phyloP scores from a whole-genome alignment of 2,797 vertebrate genomes.

The Myotis daubentonii region DNA sequence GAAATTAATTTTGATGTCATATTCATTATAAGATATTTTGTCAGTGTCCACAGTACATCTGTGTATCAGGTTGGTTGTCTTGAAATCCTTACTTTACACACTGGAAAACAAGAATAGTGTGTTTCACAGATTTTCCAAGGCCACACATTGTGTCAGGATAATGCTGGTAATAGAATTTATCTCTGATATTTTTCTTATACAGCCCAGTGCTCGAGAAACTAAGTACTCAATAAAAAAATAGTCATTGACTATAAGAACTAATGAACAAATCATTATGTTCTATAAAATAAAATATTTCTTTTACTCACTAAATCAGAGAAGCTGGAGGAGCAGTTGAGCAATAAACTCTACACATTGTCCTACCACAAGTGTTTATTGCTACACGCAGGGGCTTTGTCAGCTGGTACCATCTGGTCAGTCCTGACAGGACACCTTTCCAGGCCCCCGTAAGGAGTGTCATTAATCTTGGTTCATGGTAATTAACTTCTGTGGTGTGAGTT shows the following conservation, averaged over 20 bases:
- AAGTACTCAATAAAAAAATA: background rate
- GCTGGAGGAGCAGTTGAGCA: background rate
- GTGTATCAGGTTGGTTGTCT: background rate
- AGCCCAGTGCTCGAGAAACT: background rate
- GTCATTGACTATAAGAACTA: background rate
- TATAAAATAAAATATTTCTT: background rate
- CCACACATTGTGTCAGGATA: background rate
- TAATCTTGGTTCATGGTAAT: conserved; percentile 4
- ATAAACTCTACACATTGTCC: background rate
- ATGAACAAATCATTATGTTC: background rate
- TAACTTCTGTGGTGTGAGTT: conserved; percentile 42
- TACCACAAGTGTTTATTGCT: background rate
- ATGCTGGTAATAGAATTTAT: background rate
- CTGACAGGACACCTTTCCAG: background rate
- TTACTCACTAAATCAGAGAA: background rate
- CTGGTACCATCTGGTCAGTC: background rate
- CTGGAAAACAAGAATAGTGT: background rate
- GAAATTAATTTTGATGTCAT: conserved; percentile 18
- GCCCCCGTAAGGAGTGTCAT: background rate
- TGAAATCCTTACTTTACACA: background rate
- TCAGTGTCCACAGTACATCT: background rate
- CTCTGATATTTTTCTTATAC: background rate
- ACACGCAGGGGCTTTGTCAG: background rate
- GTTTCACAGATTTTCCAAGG: background rate
- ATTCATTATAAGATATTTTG: background rate